Conservation (phyloP, 2,888 invertebrate species). For the Oligia latruncula region DNA sequence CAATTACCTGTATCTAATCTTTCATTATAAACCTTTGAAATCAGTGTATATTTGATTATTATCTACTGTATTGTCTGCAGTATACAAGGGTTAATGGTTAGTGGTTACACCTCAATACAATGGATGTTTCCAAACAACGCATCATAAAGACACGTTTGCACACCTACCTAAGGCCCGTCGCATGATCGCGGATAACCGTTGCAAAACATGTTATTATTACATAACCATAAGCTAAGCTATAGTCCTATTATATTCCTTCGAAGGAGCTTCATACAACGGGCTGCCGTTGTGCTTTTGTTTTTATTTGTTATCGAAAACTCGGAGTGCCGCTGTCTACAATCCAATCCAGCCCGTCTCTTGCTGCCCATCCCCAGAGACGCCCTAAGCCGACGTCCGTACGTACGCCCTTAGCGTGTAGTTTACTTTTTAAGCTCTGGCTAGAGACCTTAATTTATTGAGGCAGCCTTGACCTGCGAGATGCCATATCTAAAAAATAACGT, state of each 20-base stretch:
- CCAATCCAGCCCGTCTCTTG: too few species aligned
- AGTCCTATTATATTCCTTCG: background rate
- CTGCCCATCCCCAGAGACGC: too few species aligned
- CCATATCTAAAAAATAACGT: too few species aligned
- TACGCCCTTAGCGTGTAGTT: too few species aligned
- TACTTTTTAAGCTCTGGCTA: too few species aligned
- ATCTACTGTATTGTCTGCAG: background rate
- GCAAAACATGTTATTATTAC: background rate
- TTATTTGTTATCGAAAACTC: background rate
- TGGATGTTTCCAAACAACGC: background rate
- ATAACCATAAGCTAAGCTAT: background rate
- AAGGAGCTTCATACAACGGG: background rate
- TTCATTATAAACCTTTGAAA: slow-evolving; percentile 15
- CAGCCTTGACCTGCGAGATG: too few species aligned
- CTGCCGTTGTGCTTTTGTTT: background rate
- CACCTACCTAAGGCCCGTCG: too few species aligned
- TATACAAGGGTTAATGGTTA: background rate
- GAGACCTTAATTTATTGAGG: too few species aligned
- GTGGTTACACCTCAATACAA: background rate
- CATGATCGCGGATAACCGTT: background rate
- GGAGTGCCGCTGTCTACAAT: background rate
- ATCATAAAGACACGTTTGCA: background rate
- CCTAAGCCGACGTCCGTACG: too few species aligned
- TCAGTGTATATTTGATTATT: slow-evolving; percentile 22
- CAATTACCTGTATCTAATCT: slow-evolving; percentile 26